Evolutionary conservation across 2,888 invertebrate species (phyloP).

Genomic region (Mimachlamys varia): DNA sequence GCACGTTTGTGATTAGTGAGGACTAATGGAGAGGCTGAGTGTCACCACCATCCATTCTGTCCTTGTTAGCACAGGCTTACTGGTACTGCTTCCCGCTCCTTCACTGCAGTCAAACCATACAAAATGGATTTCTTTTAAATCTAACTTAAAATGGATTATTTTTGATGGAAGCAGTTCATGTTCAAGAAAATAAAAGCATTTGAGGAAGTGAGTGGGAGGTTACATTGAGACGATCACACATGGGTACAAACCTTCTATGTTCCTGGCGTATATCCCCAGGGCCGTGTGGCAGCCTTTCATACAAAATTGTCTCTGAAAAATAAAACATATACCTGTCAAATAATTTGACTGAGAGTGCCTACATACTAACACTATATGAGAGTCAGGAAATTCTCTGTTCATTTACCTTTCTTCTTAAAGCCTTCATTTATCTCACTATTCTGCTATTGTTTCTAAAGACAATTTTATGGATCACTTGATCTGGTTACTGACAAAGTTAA

Average conservation of each 20-base stretch:
- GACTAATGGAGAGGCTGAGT: neutral
- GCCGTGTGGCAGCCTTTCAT: constrained; percentile 93
- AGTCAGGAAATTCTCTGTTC: no score
- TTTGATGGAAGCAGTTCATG: neutral
- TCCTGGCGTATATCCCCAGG: constrained; percentile 88
- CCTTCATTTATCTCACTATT: no score
- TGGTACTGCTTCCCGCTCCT: neutral
- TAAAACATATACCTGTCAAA: constrained; percentile 29
- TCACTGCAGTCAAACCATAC: neutral
- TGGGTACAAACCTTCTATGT: constrained; percentile 85
- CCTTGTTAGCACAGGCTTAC: neutral
- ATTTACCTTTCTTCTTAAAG: no score
- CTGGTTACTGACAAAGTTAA: no score
- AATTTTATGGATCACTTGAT: no score
- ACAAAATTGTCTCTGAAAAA: constrained; percentile 70
- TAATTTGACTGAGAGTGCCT: neutral
- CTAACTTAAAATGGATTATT: neutral
- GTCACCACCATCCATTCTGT: neutral
- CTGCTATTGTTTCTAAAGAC: no score
- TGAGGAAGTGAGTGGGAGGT: neutral
- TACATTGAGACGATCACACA: neutral
- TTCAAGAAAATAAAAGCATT: neutral
- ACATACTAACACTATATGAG: no score
- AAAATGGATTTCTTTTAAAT: neutral
- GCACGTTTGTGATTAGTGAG: no score